Evolutionary conservation across 2,797 vertebrate genomes (phyloP).

Genomic region (Arctocebus calabarensis): DNA sequence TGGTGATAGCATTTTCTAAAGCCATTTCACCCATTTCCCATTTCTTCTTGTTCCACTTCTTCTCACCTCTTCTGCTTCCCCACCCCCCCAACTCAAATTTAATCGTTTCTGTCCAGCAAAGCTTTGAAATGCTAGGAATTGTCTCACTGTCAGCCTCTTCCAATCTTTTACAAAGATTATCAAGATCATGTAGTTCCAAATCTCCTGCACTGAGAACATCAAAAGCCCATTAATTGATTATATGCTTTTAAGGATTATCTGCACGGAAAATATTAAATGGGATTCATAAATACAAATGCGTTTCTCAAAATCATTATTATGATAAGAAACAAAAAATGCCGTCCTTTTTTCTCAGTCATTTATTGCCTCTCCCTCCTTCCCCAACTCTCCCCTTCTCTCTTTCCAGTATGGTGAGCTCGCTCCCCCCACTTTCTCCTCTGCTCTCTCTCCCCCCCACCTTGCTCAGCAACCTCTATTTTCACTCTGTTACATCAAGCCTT

Average conservation of each 20-base stretch:
- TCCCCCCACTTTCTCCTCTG: not conserved
- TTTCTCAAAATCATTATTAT: conserved; percentile 23
- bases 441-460: not conserved
- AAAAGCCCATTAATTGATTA: conserved; percentile 73
- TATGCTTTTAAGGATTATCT: conserved; percentile 61
- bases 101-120: not conserved
- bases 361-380: not conserved
- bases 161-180: conserved; percentile 51
- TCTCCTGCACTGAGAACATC: not conserved
- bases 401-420: not conserved
- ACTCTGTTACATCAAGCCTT: not conserved
- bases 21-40: not conserved
- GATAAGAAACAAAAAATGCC: not conserved
- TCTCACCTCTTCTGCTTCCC: not conserved
- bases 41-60: not conserved
- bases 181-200: conserved; percentile 62
- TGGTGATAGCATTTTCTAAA: not conserved
- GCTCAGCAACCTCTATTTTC: not conserved
- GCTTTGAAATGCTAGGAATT: not conserved
- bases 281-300: conserved; percentile 18
- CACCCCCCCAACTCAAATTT: not conserved
- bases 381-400: not conserved
- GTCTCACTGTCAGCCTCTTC: conserved; percentile 45
- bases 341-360: not conserved
- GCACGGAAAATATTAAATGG: conserved; percentile 42